phyloP scores from a whole-genome alignment of 2,113 vertebrate genomes.

The Fulmarus glacialis region DNA sequence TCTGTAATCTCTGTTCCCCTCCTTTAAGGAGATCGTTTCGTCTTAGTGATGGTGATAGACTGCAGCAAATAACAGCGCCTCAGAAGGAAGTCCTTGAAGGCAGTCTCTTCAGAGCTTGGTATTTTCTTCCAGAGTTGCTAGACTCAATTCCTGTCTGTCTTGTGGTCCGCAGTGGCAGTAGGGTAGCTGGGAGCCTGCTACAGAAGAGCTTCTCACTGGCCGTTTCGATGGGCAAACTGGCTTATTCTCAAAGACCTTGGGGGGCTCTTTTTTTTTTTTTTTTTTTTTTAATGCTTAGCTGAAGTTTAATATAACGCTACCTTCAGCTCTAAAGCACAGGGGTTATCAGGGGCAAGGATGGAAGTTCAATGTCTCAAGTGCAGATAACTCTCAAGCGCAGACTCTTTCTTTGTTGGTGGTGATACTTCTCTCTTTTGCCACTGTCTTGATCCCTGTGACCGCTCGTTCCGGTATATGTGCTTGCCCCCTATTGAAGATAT shows the following conservation, averaged over 20 bases:
- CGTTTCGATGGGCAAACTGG: background rate
- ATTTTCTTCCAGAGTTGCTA: background rate
- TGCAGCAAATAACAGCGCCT: background rate
- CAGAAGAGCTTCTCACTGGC: background rate
- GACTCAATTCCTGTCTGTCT: background rate
- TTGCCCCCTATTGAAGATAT: background rate
- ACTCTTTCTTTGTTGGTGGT: background rate
- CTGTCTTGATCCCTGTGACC: background rate
- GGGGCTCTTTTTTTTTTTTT: background rate
- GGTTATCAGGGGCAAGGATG: background rate
- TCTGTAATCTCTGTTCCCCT: background rate
- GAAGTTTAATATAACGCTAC: background rate
- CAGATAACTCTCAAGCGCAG: background rate
- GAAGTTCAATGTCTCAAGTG: fast-evolving
- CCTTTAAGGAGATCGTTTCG: fast-evolving
- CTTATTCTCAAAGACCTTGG: background rate
- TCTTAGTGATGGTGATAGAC: fast-evolving
- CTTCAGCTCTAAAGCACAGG: background rate
- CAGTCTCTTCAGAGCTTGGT: background rate
- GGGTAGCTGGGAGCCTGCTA: background rate
- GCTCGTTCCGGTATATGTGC: fast-evolving
- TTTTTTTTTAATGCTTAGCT: background rate
- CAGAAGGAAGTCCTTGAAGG: background rate
- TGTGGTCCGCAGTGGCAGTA: background rate
- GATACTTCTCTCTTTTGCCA: background rate